Conservation (phyloP, 2,113 vertebrate species). For the Chaetops frenatus region DNA sequence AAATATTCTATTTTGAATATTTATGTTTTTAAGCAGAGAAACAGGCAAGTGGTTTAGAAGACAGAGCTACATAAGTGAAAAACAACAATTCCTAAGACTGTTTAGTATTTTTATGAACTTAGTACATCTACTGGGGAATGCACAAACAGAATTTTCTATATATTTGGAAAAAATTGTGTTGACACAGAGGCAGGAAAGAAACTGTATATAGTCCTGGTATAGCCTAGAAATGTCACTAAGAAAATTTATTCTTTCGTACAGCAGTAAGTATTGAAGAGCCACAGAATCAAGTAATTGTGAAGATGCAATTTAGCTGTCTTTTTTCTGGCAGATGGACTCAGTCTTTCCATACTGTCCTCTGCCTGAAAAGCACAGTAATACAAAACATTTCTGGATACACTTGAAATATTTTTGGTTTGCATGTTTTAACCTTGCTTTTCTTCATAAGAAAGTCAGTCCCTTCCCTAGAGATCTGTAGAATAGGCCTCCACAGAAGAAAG, state of each 20-base stretch:
- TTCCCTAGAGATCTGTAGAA: neutral
- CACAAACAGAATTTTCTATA: neutral
- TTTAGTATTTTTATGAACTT: neutral
- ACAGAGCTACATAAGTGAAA: neutral
- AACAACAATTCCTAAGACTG: neutral
- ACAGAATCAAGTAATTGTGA: neutral
- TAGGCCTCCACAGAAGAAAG: too few species aligned
- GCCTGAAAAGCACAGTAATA: neutral
- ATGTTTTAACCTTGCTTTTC: neutral
- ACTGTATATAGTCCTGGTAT: neutral
- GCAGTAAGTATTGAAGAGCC: neutral
- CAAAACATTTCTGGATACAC: neutral
- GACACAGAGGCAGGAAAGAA: neutral
- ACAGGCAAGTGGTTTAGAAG: neutral
- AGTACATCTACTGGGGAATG: neutral
- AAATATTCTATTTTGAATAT: neutral
- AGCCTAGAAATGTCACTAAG: neutral
- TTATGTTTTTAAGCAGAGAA: neutral
- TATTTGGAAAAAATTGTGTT: neutral
- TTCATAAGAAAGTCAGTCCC: neutral
- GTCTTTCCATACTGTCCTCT: neutral
- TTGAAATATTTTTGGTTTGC: neutral
- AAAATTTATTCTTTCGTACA: neutral
- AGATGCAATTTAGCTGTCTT: neutral
- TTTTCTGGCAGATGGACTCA: neutral